These are phyloP conservation scores for Brachionus rubens DNA, from an alignment of 1,140 invertebrate genomes.

Conservation along the genomic window DNA sequence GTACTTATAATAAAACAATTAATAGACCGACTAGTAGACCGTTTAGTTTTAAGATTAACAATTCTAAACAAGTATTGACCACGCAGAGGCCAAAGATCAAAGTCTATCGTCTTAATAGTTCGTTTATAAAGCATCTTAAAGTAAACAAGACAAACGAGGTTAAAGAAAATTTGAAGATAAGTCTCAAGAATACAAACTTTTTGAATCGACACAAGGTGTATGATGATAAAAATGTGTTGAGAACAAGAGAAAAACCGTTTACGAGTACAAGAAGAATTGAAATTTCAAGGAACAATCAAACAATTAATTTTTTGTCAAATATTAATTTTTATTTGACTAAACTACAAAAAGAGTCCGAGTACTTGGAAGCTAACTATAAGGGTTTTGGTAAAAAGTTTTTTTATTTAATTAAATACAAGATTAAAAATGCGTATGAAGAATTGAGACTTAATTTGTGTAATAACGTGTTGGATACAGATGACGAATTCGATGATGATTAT, in stretches of 20 bases:
- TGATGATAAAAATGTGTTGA: background rate
- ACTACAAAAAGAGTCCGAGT: background rate
- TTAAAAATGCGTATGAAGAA: background rate
- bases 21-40: background rate
- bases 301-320: slow-evolving; percentile 32
- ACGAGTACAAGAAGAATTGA: background rate
- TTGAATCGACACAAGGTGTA: background rate
- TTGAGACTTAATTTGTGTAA: slow-evolving; percentile 15
- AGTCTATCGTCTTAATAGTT: slow-evolving; percentile 20
- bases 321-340: slow-evolving; percentile 13
- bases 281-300: slow-evolving; percentile 6
- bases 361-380: background rate
- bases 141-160: background rate
- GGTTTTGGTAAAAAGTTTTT: background rate
- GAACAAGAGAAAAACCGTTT: slow-evolving; percentile 19
- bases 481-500: slow-evolving; percentile 4
- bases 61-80: background rate
- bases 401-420: background rate
- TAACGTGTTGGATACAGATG: slow-evolving; percentile 6
- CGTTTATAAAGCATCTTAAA: background rate
- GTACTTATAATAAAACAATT: background rate
- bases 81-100: background rate
- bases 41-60: no score
- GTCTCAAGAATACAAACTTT: background rate
- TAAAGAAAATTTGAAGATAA: slow-evolving; percentile 1